Conservation (phyloP, 2,797 vertebrate species). For the Sebastes itinus region DNA sequence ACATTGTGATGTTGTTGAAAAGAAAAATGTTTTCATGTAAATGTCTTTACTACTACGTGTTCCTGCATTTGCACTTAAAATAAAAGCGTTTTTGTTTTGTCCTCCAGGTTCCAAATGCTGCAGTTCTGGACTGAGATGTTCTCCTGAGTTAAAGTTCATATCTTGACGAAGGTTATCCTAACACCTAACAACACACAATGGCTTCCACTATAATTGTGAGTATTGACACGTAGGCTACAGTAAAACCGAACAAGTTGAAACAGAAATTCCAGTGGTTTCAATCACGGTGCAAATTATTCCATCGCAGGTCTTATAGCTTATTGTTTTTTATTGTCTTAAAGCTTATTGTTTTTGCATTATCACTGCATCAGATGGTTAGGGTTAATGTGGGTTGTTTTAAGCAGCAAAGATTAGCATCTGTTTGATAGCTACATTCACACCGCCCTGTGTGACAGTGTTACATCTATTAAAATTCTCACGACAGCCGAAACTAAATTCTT, state of each 20-base stretch:
- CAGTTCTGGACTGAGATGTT: conserved; percentile 45
- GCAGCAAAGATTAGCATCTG: background rate
- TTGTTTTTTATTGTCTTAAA: rapidly evolving
- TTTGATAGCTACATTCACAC: background rate
- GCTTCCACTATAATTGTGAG: conserved; percentile 94
- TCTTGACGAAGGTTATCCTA: conserved; percentile 18
- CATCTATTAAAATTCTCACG: background rate
- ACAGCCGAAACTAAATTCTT: background rate
- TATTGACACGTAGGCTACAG: conserved; percentile 31
- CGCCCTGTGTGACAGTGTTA: background rate
- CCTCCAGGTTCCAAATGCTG: conserved; percentile 49
- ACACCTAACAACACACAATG: conserved; percentile 79
- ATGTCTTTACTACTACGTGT: background rate
- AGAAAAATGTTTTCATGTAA: background rate
- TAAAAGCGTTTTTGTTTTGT: conserved; percentile 5
- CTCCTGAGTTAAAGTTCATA: conserved; percentile 52
- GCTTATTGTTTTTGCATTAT: background rate
- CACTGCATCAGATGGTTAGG: background rate
- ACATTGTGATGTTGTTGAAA: background rate
- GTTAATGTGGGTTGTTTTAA: background rate
- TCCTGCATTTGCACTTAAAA: background rate
- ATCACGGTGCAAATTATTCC: background rate
- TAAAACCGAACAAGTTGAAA: background rate
- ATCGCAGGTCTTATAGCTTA: background rate
- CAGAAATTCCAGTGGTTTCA: background rate